Conservation (phyloP, 2,113 vertebrate species). For the Ailurus styani region DNA sequence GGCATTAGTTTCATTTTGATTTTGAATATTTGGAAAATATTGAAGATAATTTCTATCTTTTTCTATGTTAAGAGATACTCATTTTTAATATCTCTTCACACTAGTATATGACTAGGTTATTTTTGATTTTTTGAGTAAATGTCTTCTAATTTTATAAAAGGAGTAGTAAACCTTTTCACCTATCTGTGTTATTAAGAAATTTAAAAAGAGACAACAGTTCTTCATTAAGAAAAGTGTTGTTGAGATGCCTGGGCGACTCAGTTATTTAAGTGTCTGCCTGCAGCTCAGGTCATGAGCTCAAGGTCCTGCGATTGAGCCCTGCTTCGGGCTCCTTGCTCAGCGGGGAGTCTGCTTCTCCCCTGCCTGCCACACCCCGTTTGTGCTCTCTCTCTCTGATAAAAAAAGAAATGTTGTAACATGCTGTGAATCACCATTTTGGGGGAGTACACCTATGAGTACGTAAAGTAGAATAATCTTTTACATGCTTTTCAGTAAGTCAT, state of each 20-base stretch:
- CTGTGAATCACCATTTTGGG: not conserved
- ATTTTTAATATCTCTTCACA: not conserved
- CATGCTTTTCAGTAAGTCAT: not conserved
- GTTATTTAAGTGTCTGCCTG: not conserved
- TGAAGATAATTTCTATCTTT: not conserved
- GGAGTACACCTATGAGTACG: not conserved
- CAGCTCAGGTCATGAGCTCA: not conserved
- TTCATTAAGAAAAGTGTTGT: not conserved
- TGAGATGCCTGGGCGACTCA: not conserved
- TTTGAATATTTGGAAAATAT: not conserved
- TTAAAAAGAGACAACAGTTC: not conserved
- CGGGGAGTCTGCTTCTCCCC: not conserved
- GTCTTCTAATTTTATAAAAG: not conserved
- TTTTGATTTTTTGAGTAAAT: not conserved
- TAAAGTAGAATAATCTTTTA: not conserved
- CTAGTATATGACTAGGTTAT: not conserved
- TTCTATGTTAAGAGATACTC: not conserved
- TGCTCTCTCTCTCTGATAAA: not conserved
- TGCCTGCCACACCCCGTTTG: not conserved
- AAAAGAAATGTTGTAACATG: not conserved
- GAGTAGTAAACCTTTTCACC: not conserved
- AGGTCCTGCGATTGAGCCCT: not conserved
- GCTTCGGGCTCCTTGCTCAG: not conserved
- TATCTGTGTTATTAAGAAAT: not conserved
- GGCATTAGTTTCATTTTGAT: not conserved